A percentile compares a stretch with the other conserved stretches of the same genome.
Evolutionary conservation across 37 sponge, comb jelly and placozoan genomes (phyloP).

Genomic region (Dysidea cf. avara): DNA sequence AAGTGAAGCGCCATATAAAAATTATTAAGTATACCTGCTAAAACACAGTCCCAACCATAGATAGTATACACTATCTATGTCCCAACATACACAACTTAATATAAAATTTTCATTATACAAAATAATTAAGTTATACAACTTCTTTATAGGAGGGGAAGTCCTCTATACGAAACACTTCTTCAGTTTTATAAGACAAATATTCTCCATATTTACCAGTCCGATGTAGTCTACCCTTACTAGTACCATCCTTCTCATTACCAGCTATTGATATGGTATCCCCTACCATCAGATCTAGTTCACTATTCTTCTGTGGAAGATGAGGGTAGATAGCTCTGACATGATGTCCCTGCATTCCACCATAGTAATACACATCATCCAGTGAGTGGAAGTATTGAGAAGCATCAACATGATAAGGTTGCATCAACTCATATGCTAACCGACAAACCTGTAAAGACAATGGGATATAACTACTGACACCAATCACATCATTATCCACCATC

Average conservation of each 20-base stretch:
- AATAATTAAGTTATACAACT: background rate
- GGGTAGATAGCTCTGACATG: conserved; percentile 32
- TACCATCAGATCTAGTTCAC: conserved; percentile 31
- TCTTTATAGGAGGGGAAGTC: conserved; percentile 63
- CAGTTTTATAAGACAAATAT: conserved; percentile 72
- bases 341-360: conserved; percentile 76
- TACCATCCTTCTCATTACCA: conserved; percentile 74
- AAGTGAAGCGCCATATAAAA: too few relatives aligned
- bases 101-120: background rate
- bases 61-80: background rate
- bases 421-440: conserved; percentile 76
- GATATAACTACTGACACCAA: too few relatives aligned
- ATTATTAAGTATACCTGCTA: too few relatives aligned
- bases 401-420: conserved; percentile 78
- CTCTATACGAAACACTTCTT: conserved; percentile 47
- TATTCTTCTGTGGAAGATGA: background rate
- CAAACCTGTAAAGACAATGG: conserved; percentile 56
- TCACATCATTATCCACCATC: too few relatives aligned
- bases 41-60: too few relatives aligned
- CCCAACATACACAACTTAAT: background rate
- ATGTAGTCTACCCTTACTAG: conserved; percentile 41
- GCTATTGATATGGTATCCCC: conserved; percentile 76
- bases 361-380: conserved; percentile 87
- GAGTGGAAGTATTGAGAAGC: conserved; percentile 68
- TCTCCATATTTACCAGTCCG: conserved; percentile 23